Evolutionary conservation across 2,113 vertebrate genomes (phyloP).

Genomic region (Podocnemis expansa): DNA sequence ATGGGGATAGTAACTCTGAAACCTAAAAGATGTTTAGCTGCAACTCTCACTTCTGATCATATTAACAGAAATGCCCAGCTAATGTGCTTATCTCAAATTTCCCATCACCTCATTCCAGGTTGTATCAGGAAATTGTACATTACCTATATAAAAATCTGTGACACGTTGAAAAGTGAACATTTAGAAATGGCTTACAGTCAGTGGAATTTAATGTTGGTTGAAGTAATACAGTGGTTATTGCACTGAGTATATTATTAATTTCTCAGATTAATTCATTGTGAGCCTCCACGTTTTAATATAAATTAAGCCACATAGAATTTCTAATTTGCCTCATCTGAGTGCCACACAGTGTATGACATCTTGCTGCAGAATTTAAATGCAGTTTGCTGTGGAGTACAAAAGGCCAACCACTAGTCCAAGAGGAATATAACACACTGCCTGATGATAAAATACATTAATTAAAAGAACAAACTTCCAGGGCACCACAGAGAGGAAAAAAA

Average conservation of each 20-base stretch:
- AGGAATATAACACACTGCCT: neutral
- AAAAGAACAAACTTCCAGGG: neutral
- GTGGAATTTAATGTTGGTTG: neutral
- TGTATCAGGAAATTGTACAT: neutral
- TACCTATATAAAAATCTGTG: neutral
- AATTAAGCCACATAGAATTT: neutral
- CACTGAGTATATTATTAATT: neutral
- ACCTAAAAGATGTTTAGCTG: neutral
- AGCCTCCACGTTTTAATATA: neutral
- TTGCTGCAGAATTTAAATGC: constrained; percentile 49
- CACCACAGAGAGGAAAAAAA: neutral
- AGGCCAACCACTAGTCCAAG: neutral
- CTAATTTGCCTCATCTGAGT: neutral
- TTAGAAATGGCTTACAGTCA: neutral
- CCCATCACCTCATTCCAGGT: neutral
- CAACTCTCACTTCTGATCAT: neutral
- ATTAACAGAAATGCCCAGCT: neutral
- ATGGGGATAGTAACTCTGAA: constrained; percentile 52
- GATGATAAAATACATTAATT: neutral
- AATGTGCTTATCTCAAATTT: neutral
- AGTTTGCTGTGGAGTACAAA: constrained; percentile 30
- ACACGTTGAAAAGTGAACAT: neutral
- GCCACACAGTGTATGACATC: neutral
- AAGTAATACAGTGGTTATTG: neutral
- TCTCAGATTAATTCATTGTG: neutral